Base-by-base conservation (phyloP, 2,113 vertebrate genomes). In the Amia ocellicauda region DNA sequence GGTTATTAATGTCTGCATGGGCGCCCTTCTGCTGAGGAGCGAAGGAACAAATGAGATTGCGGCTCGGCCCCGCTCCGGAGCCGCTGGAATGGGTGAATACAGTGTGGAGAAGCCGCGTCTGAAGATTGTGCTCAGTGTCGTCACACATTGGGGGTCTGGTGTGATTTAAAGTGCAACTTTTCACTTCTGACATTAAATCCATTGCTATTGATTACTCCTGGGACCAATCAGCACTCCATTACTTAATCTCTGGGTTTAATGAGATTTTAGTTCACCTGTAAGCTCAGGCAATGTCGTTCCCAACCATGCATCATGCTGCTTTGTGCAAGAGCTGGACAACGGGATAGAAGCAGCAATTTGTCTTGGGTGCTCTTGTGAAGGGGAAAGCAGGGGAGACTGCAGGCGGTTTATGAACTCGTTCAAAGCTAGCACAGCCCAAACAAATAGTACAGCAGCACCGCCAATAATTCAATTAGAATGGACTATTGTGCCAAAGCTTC, bases 151-250 rank as follows among this genome's bases (percentile, higher is more conserved):
- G 45, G 63, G 26, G 47, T 5, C 2, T 3, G 3, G 54, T 16
- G 53, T 70, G 58, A 75, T 78, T 67, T 72, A 62, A 78, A 70
- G 55, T 24, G 47, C 16, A 56, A 5, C 42, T 73, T 80, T 72
- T 74, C 72, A 74, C 23, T 31, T 40, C 27, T 77, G 70, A 73
- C 75, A 68, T 47, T 74, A 71, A 42, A 64, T 66, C 69, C 69
- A 28, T 65, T 52, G 3, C 43, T 52, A 23, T 58, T 61, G 67
- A 71, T 68, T 74, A 69, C 64, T 65, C 0, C 0, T 36, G 68
- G 24, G 5, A 58, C 20, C 17, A 62, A 45, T 70, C 64, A 71
- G 36, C 45, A 14, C 0, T 71, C 19, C 0, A 1, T 77, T 80
- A 72, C 53, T 71, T 75, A 70, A 63, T 50, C 11, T 0, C 17